These are phyloP conservation scores for Discoglossus pictus DNA, from an alignment of 2,797 vertebrate species.

Conservation along the genomic window DNA sequence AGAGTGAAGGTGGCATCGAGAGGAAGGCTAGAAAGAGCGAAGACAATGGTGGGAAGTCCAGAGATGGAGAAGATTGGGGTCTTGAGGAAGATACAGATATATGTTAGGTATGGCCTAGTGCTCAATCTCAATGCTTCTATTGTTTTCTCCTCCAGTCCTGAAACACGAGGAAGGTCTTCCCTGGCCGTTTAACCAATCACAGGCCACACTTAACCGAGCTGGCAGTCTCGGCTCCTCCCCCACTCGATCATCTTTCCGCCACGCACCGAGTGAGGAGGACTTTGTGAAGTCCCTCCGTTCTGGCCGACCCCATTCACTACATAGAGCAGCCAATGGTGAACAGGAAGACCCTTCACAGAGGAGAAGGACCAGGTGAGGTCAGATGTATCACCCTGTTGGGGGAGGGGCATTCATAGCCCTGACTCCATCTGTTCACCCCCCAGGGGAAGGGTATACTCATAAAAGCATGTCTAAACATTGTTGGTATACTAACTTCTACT, in stretches of 20 bases:
- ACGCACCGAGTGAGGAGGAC: slow-evolving; percentile 64
- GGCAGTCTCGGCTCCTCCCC: slow-evolving; percentile 62
- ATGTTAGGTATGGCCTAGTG: too few species aligned
- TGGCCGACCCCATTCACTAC: slow-evolving; percentile 63
- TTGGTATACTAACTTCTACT: too few species aligned
- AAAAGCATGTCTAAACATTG: too few species aligned
- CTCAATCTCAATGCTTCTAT: not conserved
- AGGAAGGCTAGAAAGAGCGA: too few species aligned
- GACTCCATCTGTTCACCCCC: not conserved
- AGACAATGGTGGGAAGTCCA: not conserved
- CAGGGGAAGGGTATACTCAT: too few species aligned
- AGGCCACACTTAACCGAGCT: slow-evolving; percentile 59
- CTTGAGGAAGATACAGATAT: too few species aligned
- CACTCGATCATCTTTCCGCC: slow-evolving; percentile 62
- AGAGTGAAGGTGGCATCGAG: too few species aligned
- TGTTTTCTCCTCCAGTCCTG: slow-evolving; percentile 53
- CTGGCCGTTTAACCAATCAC: slow-evolving; percentile 67
- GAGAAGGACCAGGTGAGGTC: slow-evolving; percentile 63
- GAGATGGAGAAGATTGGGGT: not conserved
- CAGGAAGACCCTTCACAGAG: slow-evolving; percentile 58
- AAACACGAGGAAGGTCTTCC: slow-evolving; percentile 69
- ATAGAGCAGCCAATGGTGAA: slow-evolving; percentile 58
- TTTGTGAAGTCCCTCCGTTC: slow-evolving; percentile 62
- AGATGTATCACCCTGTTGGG: too few species aligned
- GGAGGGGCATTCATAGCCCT: not conserved